Evolutionary conservation across 2,113 vertebrate species (phyloP).

Genomic region (Bos javanicus): DNA sequence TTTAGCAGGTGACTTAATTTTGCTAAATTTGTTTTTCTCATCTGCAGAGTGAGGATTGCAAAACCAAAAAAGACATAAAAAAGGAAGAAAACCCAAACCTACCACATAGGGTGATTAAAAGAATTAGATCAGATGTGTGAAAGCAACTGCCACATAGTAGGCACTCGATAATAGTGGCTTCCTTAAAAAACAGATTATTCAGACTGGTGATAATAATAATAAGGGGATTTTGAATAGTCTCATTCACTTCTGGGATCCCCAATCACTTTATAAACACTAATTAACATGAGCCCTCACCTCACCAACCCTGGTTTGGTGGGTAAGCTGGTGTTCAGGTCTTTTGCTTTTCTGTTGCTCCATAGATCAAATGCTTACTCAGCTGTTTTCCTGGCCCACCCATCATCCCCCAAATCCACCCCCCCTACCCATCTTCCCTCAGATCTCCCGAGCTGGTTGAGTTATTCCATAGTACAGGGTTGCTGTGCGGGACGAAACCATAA

Average conservation of each 20-base stretch:
- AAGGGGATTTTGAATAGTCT: neutral
- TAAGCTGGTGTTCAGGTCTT: neutral
- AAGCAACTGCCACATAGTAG: neutral
- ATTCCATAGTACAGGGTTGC: neutral
- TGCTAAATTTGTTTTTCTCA: conserved; percentile 25
- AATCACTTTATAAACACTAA: conserved; percentile 37
- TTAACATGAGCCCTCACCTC: neutral
- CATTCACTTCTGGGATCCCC: conserved; percentile 23
- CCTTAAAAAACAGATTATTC: neutral
- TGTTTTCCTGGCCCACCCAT: neutral
- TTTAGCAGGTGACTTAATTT: neutral
- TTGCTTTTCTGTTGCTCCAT: neutral
- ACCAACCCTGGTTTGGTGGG: neutral
- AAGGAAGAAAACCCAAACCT: neutral
- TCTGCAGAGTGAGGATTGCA: neutral
- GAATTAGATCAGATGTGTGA: neutral
- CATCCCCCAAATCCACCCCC: neutral
- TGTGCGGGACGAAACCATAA: neutral
- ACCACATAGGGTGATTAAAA: neutral
- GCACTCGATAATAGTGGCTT: neutral
- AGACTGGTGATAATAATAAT: neutral
- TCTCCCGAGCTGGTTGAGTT: rapidly evolving
- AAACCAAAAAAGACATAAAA: neutral
- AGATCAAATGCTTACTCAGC: neutral
- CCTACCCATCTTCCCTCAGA: too few species aligned